A percentile compares a stretch with the other conserved stretches of the same genome.
phyloP scores from a whole-genome alignment of 2,113 vertebrate species.

The Rhegmatorhina hoffmannsi region DNA sequence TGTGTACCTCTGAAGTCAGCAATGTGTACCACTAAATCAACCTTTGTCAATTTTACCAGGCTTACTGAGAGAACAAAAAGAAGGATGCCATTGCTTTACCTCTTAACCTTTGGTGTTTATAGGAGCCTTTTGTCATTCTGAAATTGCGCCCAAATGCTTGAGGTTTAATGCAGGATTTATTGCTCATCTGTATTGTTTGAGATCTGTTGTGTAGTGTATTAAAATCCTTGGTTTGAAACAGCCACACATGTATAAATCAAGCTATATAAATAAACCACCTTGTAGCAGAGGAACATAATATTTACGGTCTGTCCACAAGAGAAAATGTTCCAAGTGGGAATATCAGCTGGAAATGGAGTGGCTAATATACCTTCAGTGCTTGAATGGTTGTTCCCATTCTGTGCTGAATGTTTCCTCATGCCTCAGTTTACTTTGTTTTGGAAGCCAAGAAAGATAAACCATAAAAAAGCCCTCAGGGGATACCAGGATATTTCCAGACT shows the following conservation, averaged over 20 bases:
- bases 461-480: neutral
- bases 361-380: neutral
- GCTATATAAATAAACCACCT: neutral
- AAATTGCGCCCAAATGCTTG: neutral
- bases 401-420: neutral
- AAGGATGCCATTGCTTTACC: neutral
- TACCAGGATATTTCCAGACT: neutral
- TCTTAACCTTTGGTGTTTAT: constrained; percentile 6
- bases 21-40: neutral
- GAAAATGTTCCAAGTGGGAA: neutral
- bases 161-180: constrained; percentile 29
- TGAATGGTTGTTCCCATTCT: neutral
- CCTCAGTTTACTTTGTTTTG: neutral
- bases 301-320: neutral
- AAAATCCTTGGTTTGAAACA: constrained; percentile 17
- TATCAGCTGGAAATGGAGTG: neutral
- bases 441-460: neutral
- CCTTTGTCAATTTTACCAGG: neutral
- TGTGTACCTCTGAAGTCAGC: neutral
- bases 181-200: neutral
- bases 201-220: neutral
- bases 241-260: neutral
- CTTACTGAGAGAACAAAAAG: neutral
- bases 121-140: constrained; percentile 1
- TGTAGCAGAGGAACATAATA: neutral